Evolutionary conservation across 2,888 invertebrate species (phyloP).

Genomic region (Dynastes grantii): DNA sequence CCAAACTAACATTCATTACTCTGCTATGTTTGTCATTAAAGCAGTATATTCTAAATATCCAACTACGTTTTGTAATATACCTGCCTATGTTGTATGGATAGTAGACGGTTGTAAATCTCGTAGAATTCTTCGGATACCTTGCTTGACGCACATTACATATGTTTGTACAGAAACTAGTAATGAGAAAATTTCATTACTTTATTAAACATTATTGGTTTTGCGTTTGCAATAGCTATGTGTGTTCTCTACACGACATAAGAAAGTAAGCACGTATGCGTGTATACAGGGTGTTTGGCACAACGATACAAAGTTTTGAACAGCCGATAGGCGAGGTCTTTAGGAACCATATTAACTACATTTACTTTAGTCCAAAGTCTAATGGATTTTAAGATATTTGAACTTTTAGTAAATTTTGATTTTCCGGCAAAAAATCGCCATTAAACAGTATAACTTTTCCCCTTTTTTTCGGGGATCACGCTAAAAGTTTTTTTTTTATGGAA

Average conservation of each 20-base stretch:
- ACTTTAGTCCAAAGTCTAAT: too few species aligned
- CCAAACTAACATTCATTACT: conserved; percentile 43
- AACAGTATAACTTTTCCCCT: too few species aligned
- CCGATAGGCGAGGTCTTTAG: too few species aligned
- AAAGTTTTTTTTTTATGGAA: too few species aligned
- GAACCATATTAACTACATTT: too few species aligned
- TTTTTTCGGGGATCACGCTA: too few species aligned
- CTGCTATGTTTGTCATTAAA: conserved; percentile 41
- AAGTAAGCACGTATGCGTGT: too few species aligned
- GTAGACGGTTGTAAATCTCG: conserved; percentile 26
- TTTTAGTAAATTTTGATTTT: too few species aligned
- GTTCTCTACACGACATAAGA: background rate
- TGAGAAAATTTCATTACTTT: conserved; percentile 20
- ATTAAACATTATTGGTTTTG: conserved; percentile 15
- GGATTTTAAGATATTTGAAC: too few species aligned
- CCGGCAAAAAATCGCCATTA: too few species aligned
- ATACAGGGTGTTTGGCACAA: too few species aligned
- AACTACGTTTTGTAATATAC: conserved; percentile 23
- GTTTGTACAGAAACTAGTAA: background rate
- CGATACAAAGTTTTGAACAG: too few species aligned
- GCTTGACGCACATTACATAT: background rate
- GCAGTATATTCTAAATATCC: conserved; percentile 40
- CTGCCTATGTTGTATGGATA: conserved; percentile 25
- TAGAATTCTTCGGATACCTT: background rate
- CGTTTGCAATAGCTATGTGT: background rate